These are phyloP conservation scores for Acestrorhynchus altus DNA, from an alignment of 2,797 vertebrate species.

Conservation along the genomic window DNA sequence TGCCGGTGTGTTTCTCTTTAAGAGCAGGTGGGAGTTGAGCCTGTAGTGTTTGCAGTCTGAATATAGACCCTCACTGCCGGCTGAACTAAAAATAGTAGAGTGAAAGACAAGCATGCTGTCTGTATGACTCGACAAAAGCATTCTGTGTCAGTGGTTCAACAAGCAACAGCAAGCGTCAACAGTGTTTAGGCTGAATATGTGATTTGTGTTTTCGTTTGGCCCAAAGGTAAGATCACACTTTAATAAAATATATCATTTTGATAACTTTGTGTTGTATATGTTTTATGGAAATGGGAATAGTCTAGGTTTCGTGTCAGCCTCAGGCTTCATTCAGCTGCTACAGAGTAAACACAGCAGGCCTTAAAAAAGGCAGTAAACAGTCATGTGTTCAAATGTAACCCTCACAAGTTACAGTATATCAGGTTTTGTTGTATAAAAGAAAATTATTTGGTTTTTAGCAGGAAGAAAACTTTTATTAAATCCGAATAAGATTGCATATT, in stretches of 20 bases:
- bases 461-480: not conserved
- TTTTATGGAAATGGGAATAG: not conserved
- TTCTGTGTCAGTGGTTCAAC: constrained; percentile 60
- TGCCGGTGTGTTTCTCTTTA: constrained; percentile 59
- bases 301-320: not conserved
- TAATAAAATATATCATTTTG: not conserved
- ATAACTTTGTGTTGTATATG: not conserved
- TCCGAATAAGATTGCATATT: not conserved
- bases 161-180: constrained; percentile 59
- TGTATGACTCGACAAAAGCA: constrained; percentile 70
- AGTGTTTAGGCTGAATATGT: constrained; percentile 63
- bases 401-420: too few relatives aligned
- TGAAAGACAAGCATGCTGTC: constrained; percentile 64
- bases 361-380: not conserved
- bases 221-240: constrained; percentile 68
- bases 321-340: not conserved
- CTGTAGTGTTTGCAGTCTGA: constrained; percentile 70
- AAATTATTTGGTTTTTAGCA: not conserved
- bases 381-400: not conserved
- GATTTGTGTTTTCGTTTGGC: constrained; percentile 55
- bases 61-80: constrained; percentile 65
- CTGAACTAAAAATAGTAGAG: constrained; percentile 79
- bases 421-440: not conserved
- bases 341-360: constrained; percentile 4
- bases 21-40: constrained; percentile 74